A percentile compares a stretch with the other conserved stretches of the same genome.
Conservation (phyloP, 2,797 vertebrate species). For the Cyclopterus lumpus region DNA sequence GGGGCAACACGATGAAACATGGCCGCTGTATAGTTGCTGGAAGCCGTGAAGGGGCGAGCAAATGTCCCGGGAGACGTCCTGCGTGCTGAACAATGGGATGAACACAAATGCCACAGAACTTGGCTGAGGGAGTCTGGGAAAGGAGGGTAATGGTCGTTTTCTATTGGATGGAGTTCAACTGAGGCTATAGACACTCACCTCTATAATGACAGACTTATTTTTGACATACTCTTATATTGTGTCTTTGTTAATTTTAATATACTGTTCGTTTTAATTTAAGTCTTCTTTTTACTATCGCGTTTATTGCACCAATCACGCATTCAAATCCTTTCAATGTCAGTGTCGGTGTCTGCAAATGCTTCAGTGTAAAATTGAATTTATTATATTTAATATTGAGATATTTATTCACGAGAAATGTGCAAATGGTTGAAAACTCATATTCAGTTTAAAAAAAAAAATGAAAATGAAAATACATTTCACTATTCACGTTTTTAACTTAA, state of each 20-base stretch:
- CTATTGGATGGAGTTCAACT: conserved; percentile 14
- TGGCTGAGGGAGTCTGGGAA: conserved; percentile 28
- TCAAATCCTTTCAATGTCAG: neutral
- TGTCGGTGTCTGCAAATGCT: neutral
- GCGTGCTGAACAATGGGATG: conserved; percentile 35
- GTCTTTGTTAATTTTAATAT: neutral
- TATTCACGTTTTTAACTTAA: neutral
- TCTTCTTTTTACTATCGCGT: neutral
- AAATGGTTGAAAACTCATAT: neutral
- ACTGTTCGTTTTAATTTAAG: neutral
- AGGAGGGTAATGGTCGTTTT: neutral
- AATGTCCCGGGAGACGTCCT: conserved; percentile 17
- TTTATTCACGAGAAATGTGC: neutral
- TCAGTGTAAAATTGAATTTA: neutral
- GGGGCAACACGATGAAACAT: conserved; percentile 7
- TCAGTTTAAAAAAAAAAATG: neutral
- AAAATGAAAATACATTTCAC: neutral
- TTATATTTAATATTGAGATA: neutral
- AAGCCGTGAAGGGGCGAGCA: conserved; percentile 16
- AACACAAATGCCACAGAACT: conserved; percentile 32
- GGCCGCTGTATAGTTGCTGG: conserved; percentile 8
- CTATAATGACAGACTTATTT: neutral
- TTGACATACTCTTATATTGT: neutral
- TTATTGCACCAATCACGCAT: neutral
- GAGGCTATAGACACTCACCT: neutral